Evolutionary conservation across 2,113 vertebrate species (phyloP), one percentile per base, ranked within the genome.

Genomic region (Odocoileus virginianus): DNA sequence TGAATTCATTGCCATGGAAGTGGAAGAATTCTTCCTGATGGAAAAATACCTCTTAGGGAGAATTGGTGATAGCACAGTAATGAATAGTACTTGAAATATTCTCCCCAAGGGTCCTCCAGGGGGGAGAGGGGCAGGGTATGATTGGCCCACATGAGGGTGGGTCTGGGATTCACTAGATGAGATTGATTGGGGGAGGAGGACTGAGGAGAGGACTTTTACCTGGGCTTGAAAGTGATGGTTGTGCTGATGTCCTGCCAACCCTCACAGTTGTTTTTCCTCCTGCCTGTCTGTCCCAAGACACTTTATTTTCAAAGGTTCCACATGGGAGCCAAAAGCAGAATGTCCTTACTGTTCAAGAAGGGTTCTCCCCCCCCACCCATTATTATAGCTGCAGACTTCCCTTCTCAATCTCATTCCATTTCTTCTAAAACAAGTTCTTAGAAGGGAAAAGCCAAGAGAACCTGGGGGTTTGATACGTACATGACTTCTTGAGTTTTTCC

Each of bases 391-490:
- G 5, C 36, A 54, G 67, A 57, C 5, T 55, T 55, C 30, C 60
- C 21, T 86, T 91, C 61, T 79, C n/a, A 45, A 1, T 33, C 54
- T 91, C 19, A 52, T 78, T 54, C 23, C 67, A 0, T 55, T 90
- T 54, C 58, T 84, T 92, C 45, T 82, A 64, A 89, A 93, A 90
- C 43, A 57, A 88, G 50, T 28, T 60, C 43, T n/a, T 25, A 11
- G 55, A 60, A 61, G 30, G 43, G 47, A n/a, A 83, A 67, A 71
- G 54, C 76, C 43, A 33, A 57, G 58, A 30, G 67, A 74, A 55
- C 55, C 21, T 1, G 16, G 23, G 4, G 3, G 19, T 28, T 40
- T 54, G 81, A 19, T 27, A 10, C 23, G 71, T 13, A 12, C 4
- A 6, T 6, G 33, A 25, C 40, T 52, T 89, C 19, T 9, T 30